These are phyloP conservation scores for Gephyroberyx darwinii DNA, from an alignment of 2,797 vertebrate species.

Conservation along the genomic window DNA sequence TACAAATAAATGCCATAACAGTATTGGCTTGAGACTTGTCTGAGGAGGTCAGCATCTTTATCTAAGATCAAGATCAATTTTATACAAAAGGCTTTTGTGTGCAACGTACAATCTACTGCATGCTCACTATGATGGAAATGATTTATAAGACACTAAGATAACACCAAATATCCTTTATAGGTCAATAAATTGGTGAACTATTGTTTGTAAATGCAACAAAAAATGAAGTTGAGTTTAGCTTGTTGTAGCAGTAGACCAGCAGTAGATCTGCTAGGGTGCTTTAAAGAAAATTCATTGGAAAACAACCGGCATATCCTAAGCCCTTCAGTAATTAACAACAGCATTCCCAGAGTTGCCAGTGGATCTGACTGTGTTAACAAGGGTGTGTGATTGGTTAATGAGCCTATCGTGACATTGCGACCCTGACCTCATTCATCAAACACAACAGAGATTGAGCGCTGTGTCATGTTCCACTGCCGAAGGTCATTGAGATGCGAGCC, in stretches of 20 bases:
- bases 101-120: neutral
- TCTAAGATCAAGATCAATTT: neutral
- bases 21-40: neutral
- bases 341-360: constrained; percentile 9
- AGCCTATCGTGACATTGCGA: constrained; percentile 51
- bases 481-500: constrained; percentile 47
- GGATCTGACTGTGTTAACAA: constrained; percentile 39
- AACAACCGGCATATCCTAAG: neutral
- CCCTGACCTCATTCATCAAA: constrained; percentile 65
- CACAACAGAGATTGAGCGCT: constrained; percentile 45
- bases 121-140: neutral
- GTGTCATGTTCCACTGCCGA: constrained; percentile 21
- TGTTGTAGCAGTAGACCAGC: constrained; percentile 10
- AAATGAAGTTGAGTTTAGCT: constrained; percentile 8
- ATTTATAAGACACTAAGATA: neutral
- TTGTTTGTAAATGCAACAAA: neutral
- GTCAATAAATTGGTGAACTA: neutral
- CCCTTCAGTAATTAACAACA: constrained; percentile 28
- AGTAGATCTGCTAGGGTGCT: neutral
- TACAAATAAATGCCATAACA: neutral
- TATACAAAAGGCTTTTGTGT: neutral
- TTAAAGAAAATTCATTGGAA: constrained; percentile 21
- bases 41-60: neutral
- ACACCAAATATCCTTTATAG: neutral
- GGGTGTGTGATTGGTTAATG: constrained; percentile 64